Percentiles rank a stretch among this genome's conserved stretches.
phyloP scores from a whole-genome alignment of 2,113 vertebrate species.

The Erpornis zantholeuca region DNA sequence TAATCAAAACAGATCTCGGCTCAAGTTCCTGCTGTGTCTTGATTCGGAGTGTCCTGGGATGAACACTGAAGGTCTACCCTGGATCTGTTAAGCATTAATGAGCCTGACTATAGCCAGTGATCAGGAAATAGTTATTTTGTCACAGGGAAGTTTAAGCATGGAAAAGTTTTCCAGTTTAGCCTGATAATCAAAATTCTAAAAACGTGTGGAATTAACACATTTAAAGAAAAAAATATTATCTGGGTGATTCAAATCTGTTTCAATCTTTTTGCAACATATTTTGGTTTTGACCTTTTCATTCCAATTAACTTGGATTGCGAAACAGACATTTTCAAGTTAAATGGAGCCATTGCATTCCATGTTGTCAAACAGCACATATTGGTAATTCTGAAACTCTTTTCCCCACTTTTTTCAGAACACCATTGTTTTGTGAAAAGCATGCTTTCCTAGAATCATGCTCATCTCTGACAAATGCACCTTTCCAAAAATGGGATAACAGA shows the following conservation, averaged over 20 bases:
- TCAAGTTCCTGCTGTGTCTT: background rate
- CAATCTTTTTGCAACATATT: background rate
- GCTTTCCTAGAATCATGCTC: background rate
- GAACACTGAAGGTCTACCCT: background rate
- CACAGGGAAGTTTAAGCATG: background rate
- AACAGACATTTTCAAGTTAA: background rate
- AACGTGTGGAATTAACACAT: background rate
- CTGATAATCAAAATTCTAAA: background rate
- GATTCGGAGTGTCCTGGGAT: background rate
- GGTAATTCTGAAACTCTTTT: background rate
- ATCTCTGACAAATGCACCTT: background rate
- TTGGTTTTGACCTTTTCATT: conserved; percentile 35
- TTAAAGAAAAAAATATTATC: conserved; percentile 4
- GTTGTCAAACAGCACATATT: conserved; percentile 19
- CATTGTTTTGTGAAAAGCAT: background rate
- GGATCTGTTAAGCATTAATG: background rate
- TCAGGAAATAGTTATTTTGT: background rate
- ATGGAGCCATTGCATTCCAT: background rate
- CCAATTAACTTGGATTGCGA: background rate
- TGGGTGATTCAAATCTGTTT: background rate
- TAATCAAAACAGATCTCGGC: background rate
- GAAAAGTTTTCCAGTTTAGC: background rate
- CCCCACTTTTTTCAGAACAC: background rate
- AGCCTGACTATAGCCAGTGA: background rate
- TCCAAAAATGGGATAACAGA: background rate